phyloP scores from a whole-genome alignment of 2,113 vertebrate genomes.

The Ailurus styani region DNA sequence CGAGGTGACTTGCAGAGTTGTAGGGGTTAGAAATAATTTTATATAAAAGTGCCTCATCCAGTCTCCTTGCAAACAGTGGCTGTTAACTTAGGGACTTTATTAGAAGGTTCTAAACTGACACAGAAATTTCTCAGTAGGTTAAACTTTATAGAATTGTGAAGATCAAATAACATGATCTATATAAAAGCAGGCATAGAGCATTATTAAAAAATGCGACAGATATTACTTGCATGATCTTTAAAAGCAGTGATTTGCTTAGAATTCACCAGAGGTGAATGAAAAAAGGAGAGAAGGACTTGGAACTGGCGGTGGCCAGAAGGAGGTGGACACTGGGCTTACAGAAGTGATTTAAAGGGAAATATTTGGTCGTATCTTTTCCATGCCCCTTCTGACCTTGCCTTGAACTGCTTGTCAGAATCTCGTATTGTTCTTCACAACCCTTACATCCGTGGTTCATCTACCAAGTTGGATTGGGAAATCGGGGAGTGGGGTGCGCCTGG shows the following conservation, averaged over 20 bases:
- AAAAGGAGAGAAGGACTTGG: neutral
- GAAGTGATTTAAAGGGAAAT: neutral
- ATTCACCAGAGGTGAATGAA: neutral
- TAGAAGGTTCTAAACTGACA: neutral
- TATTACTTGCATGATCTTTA: neutral
- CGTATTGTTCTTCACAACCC: neutral
- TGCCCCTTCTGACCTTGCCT: neutral
- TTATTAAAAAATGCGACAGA: neutral
- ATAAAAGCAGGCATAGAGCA: neutral
- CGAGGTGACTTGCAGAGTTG: constrained; percentile 30
- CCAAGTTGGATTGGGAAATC: neutral
- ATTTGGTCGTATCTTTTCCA: neutral
- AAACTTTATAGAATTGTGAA: constrained; percentile 38
- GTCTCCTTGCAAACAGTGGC: constrained; percentile 1
- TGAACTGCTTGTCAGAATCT: neutral
- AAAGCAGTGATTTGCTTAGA: neutral
- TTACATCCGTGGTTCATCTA: neutral
- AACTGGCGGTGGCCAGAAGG: neutral
- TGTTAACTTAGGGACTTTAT: constrained; percentile 36
- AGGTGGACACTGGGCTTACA: neutral
- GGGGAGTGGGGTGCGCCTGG: fast-evolving
- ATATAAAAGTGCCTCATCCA: neutral
- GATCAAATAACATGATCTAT: neutral
- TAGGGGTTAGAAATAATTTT: constrained; percentile 45
- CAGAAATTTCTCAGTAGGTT: neutral